A percentile compares a stretch with the other conserved stretches of the same genome.
Evolutionary conservation across 2,888 invertebrate genomes (phyloP).

Genomic region (Mesorhabditis sp.): DNA sequence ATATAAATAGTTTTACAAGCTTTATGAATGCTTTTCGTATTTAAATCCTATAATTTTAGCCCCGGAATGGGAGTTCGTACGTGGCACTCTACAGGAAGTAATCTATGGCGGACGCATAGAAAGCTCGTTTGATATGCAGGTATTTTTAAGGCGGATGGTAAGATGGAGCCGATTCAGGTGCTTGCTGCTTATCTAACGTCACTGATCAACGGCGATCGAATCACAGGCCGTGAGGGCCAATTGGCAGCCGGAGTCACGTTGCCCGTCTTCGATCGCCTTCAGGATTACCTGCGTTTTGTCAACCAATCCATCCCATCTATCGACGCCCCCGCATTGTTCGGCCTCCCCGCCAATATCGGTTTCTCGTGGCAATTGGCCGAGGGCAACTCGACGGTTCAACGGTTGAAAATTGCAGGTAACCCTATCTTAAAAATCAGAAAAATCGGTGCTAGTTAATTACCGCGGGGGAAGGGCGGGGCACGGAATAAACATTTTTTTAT

Average conservation of each 20-base stretch:
- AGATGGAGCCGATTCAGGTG: conserved; percentile 60
- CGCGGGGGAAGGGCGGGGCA: too few relatives aligned
- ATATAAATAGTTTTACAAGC: too few relatives aligned
- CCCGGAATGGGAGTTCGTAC: conserved; percentile 72
- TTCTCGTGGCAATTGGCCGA: conserved; percentile 76
- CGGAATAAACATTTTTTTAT: too few relatives aligned
- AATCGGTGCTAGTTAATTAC: neutral
- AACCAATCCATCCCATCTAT: conserved; percentile 63
- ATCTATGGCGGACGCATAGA: conserved; percentile 83
- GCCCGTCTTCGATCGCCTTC: conserved; percentile 10
- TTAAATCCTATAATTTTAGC: conserved; percentile 16
- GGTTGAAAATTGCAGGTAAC: conserved; percentile 62
- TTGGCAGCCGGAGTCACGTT: conserved; percentile 30
- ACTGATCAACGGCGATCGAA: conserved; percentile 45
- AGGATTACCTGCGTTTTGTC: conserved; percentile 64
- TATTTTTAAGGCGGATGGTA: neutral
- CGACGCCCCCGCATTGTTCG: conserved; percentile 66
- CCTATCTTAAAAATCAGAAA: neutral
- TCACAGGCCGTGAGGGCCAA: conserved; percentile 31
- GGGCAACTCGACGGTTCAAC: conserved; percentile 66
- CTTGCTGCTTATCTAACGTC: conserved; percentile 69
- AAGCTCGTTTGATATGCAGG: conserved; percentile 70
- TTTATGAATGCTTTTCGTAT: too few relatives aligned
- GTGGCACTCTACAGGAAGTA: conserved; percentile 74
- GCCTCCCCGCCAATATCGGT: conserved; percentile 81